Base-by-base conservation (phyloP, 2,797 vertebrate genomes). In the Falco rusticolus region DNA sequence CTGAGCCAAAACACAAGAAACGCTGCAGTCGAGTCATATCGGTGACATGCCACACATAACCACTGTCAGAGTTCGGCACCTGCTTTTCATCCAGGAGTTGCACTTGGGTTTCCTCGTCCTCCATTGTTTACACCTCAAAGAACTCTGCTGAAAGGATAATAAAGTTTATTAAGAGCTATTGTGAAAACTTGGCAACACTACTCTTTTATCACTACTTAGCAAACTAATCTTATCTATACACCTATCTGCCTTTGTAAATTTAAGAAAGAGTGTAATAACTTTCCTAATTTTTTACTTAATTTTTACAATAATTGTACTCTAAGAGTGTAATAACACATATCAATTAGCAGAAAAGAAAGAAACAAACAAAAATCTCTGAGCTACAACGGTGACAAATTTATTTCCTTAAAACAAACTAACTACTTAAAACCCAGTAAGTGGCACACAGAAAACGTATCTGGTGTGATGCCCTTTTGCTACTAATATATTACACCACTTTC, bases 1-100 rank as follows among this genome's bases (percentile, higher is more conserved):
- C 99, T 2, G 98, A 99, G 87, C 99, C 99, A 22, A 99, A 99
- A 94, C 99, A 99, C 25, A 99, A 95, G 97, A 99, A 99, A 45
- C 97, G 99, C 10, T 97, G 98, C 34, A 99, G 98, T 19, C 98
- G 98, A 72, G 96, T 87, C 95, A 97, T 97, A 89, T 99, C 98
- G 0, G 91, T 98, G 94, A 99, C 97, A 28, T 98, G 98, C 98
- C 98, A 98, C 3, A 82, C 86, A 6, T 68, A 95, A 13, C 87
- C 93, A 28, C 96, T 97, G 50, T 97, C 97, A 13, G 98, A 97
- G 89, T 97, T 98, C 8, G 84, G 91, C 77, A 96, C 89, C 92
- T 98, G 98, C 89, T 97, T 98, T 65, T 96, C 97, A 75, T 86
- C 94, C 11, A 88, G 83, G 5, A 97, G 84, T 6, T 90, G 97